A percentile compares a stretch with the other conserved stretches of the same genome.
These are phyloP conservation scores for Pemphredon lugubris DNA, from an alignment of 2,888 invertebrate species.

Conservation along the genomic window DNA sequence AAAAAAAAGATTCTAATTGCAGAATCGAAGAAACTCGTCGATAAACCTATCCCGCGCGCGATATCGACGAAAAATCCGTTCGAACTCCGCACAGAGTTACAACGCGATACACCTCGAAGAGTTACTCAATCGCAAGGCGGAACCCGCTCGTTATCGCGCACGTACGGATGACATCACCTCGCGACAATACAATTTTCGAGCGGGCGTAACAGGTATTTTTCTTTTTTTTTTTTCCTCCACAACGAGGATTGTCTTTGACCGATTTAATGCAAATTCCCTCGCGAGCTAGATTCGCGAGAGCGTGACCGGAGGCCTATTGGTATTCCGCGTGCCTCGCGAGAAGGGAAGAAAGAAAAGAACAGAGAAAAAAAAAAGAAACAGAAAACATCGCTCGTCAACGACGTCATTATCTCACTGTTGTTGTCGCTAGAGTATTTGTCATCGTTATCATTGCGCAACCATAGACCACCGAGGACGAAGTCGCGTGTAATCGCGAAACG, in stretches of 20 bases:
- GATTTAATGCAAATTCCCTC: slow-evolving; percentile 8
- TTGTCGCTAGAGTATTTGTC: slow-evolving; percentile 62
- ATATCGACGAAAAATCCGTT: not conserved
- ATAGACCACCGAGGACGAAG: slow-evolving; percentile 66
- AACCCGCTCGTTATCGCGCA: not conserved
- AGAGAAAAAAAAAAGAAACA: too few species aligned
- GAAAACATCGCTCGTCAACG: slow-evolving; percentile 35
- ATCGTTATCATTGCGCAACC: slow-evolving; percentile 74
- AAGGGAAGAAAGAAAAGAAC: too few species aligned
- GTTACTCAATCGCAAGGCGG: not conserved
- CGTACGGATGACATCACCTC: not conserved
- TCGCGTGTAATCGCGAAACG: slow-evolving; percentile 39
- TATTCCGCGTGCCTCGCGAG: slow-evolving; percentile 5
- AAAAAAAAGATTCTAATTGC: too few species aligned
- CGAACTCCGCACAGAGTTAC: not conserved
- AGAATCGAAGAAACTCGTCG: too few species aligned
- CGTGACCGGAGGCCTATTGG: slow-evolving; percentile 11
- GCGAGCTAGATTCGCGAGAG: not conserved
- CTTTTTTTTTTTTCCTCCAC: not conserved
- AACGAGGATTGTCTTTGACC: not conserved
- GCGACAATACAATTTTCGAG: not conserved
- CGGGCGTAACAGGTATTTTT: not conserved
- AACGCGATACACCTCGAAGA: not conserved
- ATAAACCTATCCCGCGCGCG: too few species aligned
- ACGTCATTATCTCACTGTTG: slow-evolving; percentile 56